phyloP scores from a whole-genome alignment of 2,113 vertebrate species.

The Tautogolabrus adspersus region DNA sequence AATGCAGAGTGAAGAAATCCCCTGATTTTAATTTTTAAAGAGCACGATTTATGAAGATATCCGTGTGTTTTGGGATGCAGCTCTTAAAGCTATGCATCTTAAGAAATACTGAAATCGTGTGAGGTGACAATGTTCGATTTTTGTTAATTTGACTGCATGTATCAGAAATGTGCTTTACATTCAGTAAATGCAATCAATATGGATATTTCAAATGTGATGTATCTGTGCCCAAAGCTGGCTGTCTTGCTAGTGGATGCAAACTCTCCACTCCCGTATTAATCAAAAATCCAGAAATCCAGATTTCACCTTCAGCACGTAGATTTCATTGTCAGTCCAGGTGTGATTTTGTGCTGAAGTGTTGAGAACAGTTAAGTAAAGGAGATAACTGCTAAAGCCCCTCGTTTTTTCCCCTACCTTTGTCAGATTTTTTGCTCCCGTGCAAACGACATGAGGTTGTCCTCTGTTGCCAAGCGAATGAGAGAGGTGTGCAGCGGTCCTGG shows the following conservation, averaged over 20 bases:
- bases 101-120: conserved; percentile 8
- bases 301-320: conserved; percentile 60
- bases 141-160: conserved; percentile 10
- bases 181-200: conserved; percentile 39
- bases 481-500: conserved; percentile 31
- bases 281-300: conserved; percentile 50
- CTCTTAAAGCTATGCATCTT: conserved; percentile 1
- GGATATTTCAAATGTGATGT: conserved; percentile 22
- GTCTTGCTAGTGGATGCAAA: conserved; percentile 24
- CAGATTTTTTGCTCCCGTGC: conserved; percentile 42
- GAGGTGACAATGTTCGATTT: conserved; percentile 28
- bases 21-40: conserved; percentile 58
- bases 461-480: conserved; percentile 27
- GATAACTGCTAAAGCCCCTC: conserved; percentile 61
- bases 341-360: conserved; percentile 49
- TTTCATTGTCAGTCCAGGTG: conserved; percentile 50
- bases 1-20: conserved; percentile 52
- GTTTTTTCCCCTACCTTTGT: conserved; percentile 45
- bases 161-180: background rate
- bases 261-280: conserved; percentile 41
- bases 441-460: conserved; percentile 52
- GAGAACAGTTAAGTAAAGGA: conserved; percentile 62
- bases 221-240: conserved; percentile 13
- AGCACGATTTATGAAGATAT: conserved; percentile 47
- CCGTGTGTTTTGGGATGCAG: conserved; percentile 15